phyloP scores from a whole-genome alignment of 2,888 invertebrate species.

The Belgica antarctica region DNA sequence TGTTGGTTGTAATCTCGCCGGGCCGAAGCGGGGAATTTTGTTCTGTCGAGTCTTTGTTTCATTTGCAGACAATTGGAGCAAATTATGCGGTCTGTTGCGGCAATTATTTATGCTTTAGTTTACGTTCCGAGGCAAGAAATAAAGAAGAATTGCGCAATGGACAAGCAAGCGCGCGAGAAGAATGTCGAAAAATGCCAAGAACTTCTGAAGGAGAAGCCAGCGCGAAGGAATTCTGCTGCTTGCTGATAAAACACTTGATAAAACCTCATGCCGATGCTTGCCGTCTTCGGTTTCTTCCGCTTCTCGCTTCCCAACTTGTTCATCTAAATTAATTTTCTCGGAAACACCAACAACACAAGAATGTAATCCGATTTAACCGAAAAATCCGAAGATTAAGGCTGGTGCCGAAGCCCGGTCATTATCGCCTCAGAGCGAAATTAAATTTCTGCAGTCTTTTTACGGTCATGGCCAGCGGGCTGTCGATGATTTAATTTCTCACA shows the following conservation, averaged over 20 bases:
- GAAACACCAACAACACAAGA: not conserved
- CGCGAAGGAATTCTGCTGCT: no score
- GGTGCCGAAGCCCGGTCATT: not conserved
- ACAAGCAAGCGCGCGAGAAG: not conserved
- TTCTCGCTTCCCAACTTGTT: not conserved
- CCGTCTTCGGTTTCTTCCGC: not conserved
- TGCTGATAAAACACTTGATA: no score
- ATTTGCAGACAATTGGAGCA: slow-evolving; percentile 30
- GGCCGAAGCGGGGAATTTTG: not conserved
- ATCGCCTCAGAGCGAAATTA: not conserved
- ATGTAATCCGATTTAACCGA: not conserved
- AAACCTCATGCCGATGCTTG: no score
- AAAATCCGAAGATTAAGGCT: not conserved
- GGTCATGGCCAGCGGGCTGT: not conserved
- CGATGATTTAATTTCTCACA: not conserved
- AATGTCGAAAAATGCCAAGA: not conserved
- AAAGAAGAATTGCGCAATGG: not conserved
- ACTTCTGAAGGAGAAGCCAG: not conserved
- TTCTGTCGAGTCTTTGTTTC: not conserved
- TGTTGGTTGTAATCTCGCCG: not conserved
- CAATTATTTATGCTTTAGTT: slow-evolving; percentile 27
- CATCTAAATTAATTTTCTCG: not conserved
- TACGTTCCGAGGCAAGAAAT: not conserved
- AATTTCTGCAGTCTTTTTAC: not conserved
- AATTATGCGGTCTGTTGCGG: slow-evolving; percentile 17